Evolutionary conservation across 2,797 vertebrate species (phyloP).

Genomic region (Rhinatrema bivittatum): DNA sequence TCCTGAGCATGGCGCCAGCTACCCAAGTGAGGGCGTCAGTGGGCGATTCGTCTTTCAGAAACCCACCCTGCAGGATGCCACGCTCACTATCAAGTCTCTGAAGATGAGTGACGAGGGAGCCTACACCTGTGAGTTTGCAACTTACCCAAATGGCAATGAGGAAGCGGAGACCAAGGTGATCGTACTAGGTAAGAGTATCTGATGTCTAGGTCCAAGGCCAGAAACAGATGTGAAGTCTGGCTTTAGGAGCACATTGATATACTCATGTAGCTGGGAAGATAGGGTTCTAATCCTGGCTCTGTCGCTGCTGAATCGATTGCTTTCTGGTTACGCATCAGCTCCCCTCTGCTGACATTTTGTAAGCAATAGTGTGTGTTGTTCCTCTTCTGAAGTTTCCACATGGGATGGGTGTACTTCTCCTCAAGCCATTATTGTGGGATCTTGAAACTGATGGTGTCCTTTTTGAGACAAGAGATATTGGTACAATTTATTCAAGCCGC

Average conservation of each 20-base stretch:
- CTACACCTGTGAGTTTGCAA: slow-evolving; percentile 79
- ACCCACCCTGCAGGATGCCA: slow-evolving; percentile 45
- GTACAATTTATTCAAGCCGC: no score
- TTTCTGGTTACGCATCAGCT: no score
- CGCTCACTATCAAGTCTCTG: slow-evolving; percentile 58
- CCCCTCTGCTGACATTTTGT: neutral
- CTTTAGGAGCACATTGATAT: neutral
- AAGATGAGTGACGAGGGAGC: slow-evolving; percentile 67
- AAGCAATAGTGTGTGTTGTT: no score
- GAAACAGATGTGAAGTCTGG: neutral
- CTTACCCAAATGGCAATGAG: slow-evolving; percentile 74
- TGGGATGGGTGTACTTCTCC: no score
- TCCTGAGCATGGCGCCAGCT: slow-evolving; percentile 51
- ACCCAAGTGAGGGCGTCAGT: slow-evolving; percentile 39
- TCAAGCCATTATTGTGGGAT: no score
- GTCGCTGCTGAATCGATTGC: neutral
- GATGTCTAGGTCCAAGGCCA: fast-evolving
- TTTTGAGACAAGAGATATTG: no score
- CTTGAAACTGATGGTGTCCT: no score
- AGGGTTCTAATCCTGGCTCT: neutral
- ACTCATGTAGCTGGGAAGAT: fast-evolving
- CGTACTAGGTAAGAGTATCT: slow-evolving; percentile 70
- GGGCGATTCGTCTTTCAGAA: slow-evolving; percentile 52
- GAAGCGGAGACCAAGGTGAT: slow-evolving; percentile 62
- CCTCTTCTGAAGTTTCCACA: no score